Evolutionary conservation across 2,113 vertebrate genomes (phyloP), one percentile per base, ranked within the genome.

Genomic region (Varanus komodoensis): DNA sequence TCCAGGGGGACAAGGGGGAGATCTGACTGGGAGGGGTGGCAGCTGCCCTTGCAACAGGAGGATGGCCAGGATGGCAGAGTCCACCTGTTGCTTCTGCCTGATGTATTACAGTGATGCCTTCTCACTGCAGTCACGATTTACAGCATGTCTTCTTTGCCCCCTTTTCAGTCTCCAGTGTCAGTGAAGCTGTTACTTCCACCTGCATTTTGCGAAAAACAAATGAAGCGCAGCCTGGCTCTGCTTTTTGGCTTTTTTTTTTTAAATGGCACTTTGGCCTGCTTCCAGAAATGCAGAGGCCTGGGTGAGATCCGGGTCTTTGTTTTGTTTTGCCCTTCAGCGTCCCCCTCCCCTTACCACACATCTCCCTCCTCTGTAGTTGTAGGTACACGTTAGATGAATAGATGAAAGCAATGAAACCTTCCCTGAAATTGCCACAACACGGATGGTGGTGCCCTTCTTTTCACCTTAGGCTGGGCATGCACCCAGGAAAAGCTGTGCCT

Each of bases 11-110:
- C 92, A 67, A 85, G 90, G 91, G 84, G 89, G 84, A 68, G 84
- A 73, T 86, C 57, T 84, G 88, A 92, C 57, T 93, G 94, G 93
- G 87, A 95, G 93, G 92, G 95, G 87, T 75, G 91, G 91, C 95
- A 96, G 94, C 90, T 95, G 89, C 77, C 88, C 89, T 88, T 89
- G 80, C 52, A 89, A 75, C 12, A 82, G 88, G 84, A 88, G 68
- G 91, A 21, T 44, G 61, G 75, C 82, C 82, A 64, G 50, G 67
- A 71, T 64, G 95, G 94, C 0, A 0, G 48, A 71, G 57, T 84
- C 0, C 2, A 87, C 87, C 67, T 87, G 91, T 91, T 92, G 12
- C 29, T 81, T 90, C 86, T 89, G 52, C 87, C 87, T 89, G 88
- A 89, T 82, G 74, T 68, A 94, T 90, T 92, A 78, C 94, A 92